phyloP scores from a whole-genome alignment of 2,797 vertebrate genomes.

The Miichthys miiuy region DNA sequence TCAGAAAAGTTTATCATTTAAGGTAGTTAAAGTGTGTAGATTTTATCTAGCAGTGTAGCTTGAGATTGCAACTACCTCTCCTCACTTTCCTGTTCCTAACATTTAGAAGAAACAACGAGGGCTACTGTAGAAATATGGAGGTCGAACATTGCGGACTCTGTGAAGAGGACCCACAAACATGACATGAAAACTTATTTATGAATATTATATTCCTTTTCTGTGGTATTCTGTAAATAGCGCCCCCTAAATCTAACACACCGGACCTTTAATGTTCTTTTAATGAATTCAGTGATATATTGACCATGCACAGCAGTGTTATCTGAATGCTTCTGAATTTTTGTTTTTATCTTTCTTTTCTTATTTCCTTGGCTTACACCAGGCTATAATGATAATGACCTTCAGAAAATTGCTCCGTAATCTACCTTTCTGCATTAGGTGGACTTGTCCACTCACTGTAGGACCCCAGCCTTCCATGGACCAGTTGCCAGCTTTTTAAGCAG shows the following conservation, averaged over 20 bases:
- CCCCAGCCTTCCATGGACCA: conserved; percentile 22
- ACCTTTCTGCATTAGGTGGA: not conserved
- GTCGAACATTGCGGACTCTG: too few relatives aligned
- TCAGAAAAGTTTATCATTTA: not conserved
- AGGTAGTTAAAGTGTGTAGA: not conserved
- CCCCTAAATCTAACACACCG: too few relatives aligned
- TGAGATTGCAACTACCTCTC: too few relatives aligned
- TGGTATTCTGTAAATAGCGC: too few relatives aligned
- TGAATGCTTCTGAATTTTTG: not conserved
- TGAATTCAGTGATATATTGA: not conserved
- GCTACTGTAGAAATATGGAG: too few relatives aligned
- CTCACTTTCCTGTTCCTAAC: too few relatives aligned
- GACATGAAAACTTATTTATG: too few relatives aligned
- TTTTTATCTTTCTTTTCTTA: not conserved
- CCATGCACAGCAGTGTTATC: not conserved
- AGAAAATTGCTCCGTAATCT: not conserved
- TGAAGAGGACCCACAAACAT: too few relatives aligned
- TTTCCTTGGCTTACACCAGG: not conserved
- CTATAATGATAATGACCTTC: not conserved
- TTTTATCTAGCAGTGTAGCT: too few relatives aligned
- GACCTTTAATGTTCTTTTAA: not conserved
- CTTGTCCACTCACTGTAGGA: not conserved
- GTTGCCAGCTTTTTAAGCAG: conserved; percentile 20
- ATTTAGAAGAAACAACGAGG: too few relatives aligned
- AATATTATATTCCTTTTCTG: too few relatives aligned